These are phyloP conservation scores for Heteromurus nitidus DNA, from an alignment of 2,888 invertebrate genomes.

Conservation along the genomic window DNA sequence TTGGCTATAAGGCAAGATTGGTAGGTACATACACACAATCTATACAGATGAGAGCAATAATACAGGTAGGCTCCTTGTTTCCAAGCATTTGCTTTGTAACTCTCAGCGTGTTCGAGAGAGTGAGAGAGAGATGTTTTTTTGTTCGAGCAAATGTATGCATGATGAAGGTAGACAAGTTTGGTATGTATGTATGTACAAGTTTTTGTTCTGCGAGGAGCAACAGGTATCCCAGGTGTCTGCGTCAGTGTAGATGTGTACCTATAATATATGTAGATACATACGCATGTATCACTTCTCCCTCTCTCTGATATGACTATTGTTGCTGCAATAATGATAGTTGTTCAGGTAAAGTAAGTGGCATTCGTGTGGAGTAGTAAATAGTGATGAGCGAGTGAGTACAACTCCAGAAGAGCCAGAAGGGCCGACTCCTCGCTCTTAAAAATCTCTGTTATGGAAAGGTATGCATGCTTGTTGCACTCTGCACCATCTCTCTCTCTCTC, in stretches of 20 bases:
- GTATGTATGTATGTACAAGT: neutral
- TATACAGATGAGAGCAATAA: neutral
- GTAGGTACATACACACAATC: too few relatives aligned
- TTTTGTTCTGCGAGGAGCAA: constrained; percentile 34
- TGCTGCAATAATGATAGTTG: constrained; percentile 18
- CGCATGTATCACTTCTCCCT: neutral
- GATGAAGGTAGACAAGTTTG: constrained; percentile 8
- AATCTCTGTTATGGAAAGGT: constrained; percentile 58
- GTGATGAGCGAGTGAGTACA: constrained; percentile 30
- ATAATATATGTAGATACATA: neutral
- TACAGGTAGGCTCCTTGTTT: constrained; percentile 9
- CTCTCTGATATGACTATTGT: neutral
- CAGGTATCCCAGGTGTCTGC: constrained; percentile 57
- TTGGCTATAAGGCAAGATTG: constrained; percentile 33
- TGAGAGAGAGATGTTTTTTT: too few relatives aligned
- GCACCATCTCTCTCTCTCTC: constrained; percentile 23
- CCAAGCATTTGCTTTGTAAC: neutral
- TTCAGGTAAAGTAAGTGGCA: neutral
- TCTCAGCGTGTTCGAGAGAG: neutral
- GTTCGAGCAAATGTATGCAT: neutral
- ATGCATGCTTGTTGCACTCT: constrained; percentile 33
- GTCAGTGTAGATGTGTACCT: neutral
- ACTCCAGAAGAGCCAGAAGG: constrained; percentile 56
- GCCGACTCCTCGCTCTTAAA: constrained; percentile 57
- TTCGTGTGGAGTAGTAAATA: constrained; percentile 1